phyloP scores from a whole-genome alignment of 1,140 invertebrate species.

The Pygmarrhopalites habei region DNA sequence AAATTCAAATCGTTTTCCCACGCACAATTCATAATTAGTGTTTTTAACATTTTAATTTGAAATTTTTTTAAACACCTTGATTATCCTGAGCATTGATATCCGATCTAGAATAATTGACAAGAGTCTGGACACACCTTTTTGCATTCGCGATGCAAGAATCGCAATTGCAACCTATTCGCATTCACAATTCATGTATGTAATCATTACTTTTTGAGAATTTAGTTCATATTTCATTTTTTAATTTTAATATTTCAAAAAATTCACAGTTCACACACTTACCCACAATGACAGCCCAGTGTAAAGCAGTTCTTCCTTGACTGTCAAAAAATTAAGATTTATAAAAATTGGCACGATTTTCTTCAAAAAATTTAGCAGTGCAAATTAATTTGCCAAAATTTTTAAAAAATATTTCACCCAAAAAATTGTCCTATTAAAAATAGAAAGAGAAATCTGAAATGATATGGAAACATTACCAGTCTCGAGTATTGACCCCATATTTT shows the following conservation, averaged over 20 bases:
- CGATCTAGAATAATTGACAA: conserved; percentile 30
- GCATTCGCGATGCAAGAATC: conserved; percentile 35
- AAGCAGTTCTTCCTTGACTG: too few species aligned
- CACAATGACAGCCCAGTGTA: not conserved
- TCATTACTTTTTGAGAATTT: not conserved
- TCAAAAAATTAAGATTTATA: not conserved
- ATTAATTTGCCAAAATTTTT: not conserved
- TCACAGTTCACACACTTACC: not conserved
- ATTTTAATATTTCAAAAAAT: not conserved
- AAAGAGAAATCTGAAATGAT: not conserved
- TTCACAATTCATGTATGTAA: not conserved
- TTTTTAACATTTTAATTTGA: too few species aligned
- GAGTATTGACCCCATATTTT: conserved; percentile 34
- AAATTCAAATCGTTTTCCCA: too few species aligned
- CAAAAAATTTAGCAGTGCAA: not conserved
- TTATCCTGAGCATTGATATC: conserved; percentile 38
- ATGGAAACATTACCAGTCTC: not conserved
- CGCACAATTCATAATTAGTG: too few species aligned
- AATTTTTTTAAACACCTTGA: too few species aligned
- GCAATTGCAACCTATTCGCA: conserved; percentile 32
- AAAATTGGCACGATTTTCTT: not conserved
- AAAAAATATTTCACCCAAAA: conserved; percentile 1
- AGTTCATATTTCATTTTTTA: not conserved
- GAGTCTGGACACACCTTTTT: conserved; percentile 24
- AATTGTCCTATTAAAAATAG: not conserved